Evolutionary conservation across 2,888 invertebrate genomes (phyloP).

Genomic region (Poecilus cupreus): DNA sequence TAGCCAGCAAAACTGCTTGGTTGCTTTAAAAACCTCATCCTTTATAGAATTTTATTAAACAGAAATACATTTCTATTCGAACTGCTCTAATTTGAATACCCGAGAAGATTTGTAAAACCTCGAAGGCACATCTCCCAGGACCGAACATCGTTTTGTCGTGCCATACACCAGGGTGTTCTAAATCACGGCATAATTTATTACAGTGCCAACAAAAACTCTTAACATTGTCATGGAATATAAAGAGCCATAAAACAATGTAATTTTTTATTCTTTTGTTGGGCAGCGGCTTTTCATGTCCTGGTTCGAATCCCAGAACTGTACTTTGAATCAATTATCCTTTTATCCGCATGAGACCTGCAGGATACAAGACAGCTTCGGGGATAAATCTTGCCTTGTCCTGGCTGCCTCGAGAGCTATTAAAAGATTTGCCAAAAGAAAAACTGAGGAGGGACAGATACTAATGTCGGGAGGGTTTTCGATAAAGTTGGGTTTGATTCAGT

Average conservation of each 20-base stretch:
- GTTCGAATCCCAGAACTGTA: not conserved
- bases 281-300: not conserved
- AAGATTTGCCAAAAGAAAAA: conserved; percentile 18
- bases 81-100: too few species aligned
- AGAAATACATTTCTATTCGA: too few species aligned
- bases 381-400: conserved; percentile 35
- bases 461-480: not conserved
- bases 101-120: too few species aligned
- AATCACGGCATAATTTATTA: too few species aligned
- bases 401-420: conserved; percentile 11
- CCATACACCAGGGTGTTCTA: too few species aligned
- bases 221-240: too few species aligned
- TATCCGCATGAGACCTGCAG: not conserved
- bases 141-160: too few species aligned
- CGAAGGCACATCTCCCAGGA: too few species aligned
- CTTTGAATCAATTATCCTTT: conserved; percentile 33
- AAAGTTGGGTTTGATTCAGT: not conserved
- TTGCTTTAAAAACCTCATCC: too few species aligned
- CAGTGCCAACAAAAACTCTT: too few species aligned
- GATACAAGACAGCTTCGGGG: not conserved
- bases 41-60: too few species aligned
- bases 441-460: not conserved
- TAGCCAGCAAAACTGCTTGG: too few species aligned
- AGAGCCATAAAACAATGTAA: not conserved
- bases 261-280: not conserved